Conservation (phyloP, 2,888 invertebrate genomes). For the Melieria crassipennis region DNA sequence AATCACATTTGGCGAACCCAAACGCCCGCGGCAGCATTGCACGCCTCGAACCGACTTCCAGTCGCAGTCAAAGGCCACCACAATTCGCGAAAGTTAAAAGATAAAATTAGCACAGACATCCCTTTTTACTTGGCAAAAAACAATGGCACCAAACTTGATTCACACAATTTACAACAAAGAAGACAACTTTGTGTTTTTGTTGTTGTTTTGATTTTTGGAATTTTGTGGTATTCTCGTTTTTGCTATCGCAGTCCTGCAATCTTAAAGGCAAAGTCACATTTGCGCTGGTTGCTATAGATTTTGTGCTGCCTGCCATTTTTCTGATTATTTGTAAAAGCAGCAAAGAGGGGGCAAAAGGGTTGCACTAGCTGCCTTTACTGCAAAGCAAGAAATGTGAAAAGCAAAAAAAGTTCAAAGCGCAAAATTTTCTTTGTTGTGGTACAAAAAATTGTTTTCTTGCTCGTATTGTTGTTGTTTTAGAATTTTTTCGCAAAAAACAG, state of each 20-base stretch:
- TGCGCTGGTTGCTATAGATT: neutral
- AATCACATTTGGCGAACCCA: neutral
- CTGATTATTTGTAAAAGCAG: neutral
- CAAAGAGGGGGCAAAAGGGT: neutral
- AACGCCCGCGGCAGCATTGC: neutral
- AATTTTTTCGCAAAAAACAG: too few species aligned
- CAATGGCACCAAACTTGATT: too few species aligned
- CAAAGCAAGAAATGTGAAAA: too few species aligned
- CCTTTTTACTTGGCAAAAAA: too few species aligned
- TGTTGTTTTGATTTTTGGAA: neutral
- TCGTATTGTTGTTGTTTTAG: too few species aligned
- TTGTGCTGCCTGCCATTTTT: neutral
- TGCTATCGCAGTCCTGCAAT: conserved; percentile 6
- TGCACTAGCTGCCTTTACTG: too few species aligned
- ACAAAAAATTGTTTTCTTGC: neutral
- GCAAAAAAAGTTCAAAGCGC: neutral
- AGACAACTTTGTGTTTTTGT: neutral
- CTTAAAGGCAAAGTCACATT: neutral
- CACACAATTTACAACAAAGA: neutral
- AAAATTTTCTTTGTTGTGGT: conserved; percentile 17
- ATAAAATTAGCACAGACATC: too few species aligned
- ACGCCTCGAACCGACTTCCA: too few species aligned
- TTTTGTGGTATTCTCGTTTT: neutral
- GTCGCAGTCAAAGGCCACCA: too few species aligned
- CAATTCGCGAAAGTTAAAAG: too few species aligned